phyloP scores from a whole-genome alignment of 1,140 invertebrate genomes.

The Platyura marginata region DNA sequence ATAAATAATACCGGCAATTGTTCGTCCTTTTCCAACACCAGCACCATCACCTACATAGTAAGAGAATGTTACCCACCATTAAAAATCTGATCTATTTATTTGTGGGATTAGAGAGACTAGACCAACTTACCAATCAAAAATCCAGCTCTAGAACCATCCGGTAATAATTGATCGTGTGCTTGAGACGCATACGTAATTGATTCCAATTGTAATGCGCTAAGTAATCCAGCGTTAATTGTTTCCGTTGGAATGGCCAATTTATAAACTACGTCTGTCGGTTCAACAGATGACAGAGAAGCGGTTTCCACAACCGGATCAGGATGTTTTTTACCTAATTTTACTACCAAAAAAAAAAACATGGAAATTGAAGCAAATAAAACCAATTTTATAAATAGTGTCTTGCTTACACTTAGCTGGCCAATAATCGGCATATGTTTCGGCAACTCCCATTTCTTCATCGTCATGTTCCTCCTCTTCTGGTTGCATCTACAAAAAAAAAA shows the following conservation, averaged over 20 bases:
- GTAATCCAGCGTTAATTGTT: conserved; percentile 61
- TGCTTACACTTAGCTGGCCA: conserved; percentile 83
- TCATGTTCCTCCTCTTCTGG: conserved; percentile 70
- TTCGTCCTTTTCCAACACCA: conserved; percentile 97
- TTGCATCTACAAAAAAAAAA: conserved; percentile 7
- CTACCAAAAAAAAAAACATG: conserved; percentile 26
- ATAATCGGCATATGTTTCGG: conserved; percentile 95
- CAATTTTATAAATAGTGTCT: conserved; percentile 1
- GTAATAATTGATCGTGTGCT: conserved; percentile 83
- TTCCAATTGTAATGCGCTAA: conserved; percentile 94
- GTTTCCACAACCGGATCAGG: conserved; percentile 99
- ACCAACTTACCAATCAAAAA: conserved; percentile 67
- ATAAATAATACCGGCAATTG: conserved; percentile 94
- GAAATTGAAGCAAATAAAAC: conserved; percentile 5
- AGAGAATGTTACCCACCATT: conserved; percentile 5
- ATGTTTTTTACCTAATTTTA: conserved; percentile 89
- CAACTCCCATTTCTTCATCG: conserved; percentile 92
- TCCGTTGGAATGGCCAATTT: conserved; percentile 68
- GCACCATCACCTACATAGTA: conserved; percentile 77
- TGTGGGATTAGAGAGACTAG: not conserved
- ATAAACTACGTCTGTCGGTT: conserved; percentile 89
- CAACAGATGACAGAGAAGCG: conserved; percentile 88
- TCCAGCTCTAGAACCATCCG: conserved; percentile 79
- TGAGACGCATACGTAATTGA: conserved; percentile 93
- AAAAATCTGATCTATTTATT: not conserved